Base-by-base conservation (phyloP, 2,113 vertebrate genomes). In the Petrocephalus zakoni region DNA sequence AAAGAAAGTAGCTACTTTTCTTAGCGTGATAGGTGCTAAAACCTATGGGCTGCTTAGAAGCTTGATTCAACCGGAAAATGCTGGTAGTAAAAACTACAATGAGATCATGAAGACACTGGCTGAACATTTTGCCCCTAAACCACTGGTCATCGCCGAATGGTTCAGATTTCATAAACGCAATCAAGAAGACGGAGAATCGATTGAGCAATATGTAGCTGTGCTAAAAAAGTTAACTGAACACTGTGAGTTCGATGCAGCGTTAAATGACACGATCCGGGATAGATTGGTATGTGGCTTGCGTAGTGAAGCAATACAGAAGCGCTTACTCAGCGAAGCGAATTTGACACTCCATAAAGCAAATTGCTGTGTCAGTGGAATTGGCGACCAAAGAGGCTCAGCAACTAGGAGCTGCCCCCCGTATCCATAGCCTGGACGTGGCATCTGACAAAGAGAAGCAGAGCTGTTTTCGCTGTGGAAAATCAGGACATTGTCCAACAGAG, bases 171-270 rank as follows among this genome's bases (percentile, higher is more conserved):
- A 87, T 2, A 82, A 47, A 11, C 2, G 25, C 6, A 87, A 88
- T 51, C 64, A 81, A 29, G n/a, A 88, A 13, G 68, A 29, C 2
- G 85, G 19, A 11, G n/a, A 64, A 64, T 64, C 61, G 21, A 9
- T 47, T 34, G 55, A 4, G 55, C 55, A 56, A 56, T 55, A 61
- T 34, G 51, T 87, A 3, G 51, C 85, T 47, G 64, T 87, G 7
- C 9, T 78, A 29, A 78, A 86, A 42, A 47, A 46, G 15, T 29
- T 81, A 47, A n/a, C 61, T 25, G 61, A 25, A 25, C 9, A 86
- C 4, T 89, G 89, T 21, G 89, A 91, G 72, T 91, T 91, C 37
- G 29, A 47, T 1, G 29, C 64, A 58, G n/a, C 61, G 2, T 56
- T 88, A 0, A 88, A 88, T 51, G 89, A 91, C 19, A 72, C 84